Conservation (phyloP, 1,140 invertebrate genomes). For the Conopomorpha cramerella region DNA sequence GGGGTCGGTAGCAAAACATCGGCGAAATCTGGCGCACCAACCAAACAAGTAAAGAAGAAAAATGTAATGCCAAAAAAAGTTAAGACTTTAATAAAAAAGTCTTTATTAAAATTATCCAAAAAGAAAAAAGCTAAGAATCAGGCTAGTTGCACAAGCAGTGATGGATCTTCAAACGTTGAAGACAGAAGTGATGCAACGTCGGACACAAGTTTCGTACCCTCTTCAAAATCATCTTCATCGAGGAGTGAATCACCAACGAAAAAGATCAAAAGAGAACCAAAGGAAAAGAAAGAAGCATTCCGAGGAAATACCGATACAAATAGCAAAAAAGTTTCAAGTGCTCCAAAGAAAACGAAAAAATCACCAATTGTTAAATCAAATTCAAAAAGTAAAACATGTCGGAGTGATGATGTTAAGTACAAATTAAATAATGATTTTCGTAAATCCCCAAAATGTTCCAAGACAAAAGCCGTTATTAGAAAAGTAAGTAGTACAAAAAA, state of each 20-base stretch:
- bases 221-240: conserved; percentile 16
- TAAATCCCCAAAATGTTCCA: conserved; percentile 27
- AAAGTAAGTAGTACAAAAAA: conserved; percentile 16
- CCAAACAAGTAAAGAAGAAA: conserved; percentile 35
- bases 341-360: conserved; percentile 18
- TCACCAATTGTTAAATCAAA: conserved; percentile 14
- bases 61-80: conserved; percentile 23
- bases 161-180: conserved; percentile 13
- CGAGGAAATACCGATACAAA: conserved; percentile 7
- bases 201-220: conserved; percentile 17
- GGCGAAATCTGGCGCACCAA: conserved; percentile 23
- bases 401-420: conserved; percentile 36
- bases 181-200: conserved; percentile 22
- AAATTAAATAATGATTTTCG: conserved; percentile 34
- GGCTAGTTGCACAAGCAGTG: conserved; percentile 14
- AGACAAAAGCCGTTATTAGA: conserved; percentile 29
- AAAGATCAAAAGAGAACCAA: conserved; percentile 35
- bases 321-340: conserved; percentile 26
- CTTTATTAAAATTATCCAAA: conserved; percentile 23
- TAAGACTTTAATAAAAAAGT: conserved; percentile 26
- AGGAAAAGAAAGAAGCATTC: conserved; percentile 41
- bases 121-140: conserved; percentile 26
- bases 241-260: conserved; percentile 29
- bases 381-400: conserved; percentile 16
- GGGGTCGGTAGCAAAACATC: conserved; percentile 35